A percentile compares a stretch with the other conserved stretches of the same genome.
Evolutionary conservation across 2,797 vertebrate genomes (phyloP).

Genomic region (Xiphorhynchus erythropygius): DNA sequence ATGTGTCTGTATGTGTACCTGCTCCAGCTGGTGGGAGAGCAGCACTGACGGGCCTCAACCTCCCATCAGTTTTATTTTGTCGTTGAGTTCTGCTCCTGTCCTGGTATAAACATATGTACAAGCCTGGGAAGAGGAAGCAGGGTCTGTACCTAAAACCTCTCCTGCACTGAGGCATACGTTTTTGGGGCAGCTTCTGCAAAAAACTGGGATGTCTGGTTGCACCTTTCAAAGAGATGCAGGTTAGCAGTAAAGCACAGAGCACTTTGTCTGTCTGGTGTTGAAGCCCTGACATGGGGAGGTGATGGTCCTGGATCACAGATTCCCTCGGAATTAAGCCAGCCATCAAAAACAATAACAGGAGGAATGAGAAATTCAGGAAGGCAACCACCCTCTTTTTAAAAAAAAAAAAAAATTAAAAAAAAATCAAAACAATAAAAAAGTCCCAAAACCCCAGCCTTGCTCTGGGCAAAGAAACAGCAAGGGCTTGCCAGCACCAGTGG

Average conservation of each 20-base stretch:
- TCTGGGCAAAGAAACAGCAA: not conserved
- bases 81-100: not conserved
- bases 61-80: not conserved
- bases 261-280: not conserved
- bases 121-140: not conserved
- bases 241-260: not conserved
- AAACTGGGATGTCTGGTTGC: not conserved
- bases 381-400: not conserved
- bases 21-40: not conserved
- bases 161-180: accelerated
- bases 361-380: not conserved
- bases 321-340: not conserved
- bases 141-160: not conserved
- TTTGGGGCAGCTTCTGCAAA: not conserved
- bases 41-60: accelerated
- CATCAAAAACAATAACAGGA: not conserved
- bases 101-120: not conserved
- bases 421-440: not conserved
- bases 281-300: not conserved
- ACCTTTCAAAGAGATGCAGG: accelerated
- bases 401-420: not conserved
- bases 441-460: not conserved
- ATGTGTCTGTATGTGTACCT: accelerated
- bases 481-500: slow-evolving; percentile 8
- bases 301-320: not conserved